Percentiles rank a stretch among this genome's conserved stretches.
These are phyloP conservation scores for Ptilorrhoa leucosticta DNA, from an alignment of 2,113 vertebrate species.

Conservation along the genomic window DNA sequence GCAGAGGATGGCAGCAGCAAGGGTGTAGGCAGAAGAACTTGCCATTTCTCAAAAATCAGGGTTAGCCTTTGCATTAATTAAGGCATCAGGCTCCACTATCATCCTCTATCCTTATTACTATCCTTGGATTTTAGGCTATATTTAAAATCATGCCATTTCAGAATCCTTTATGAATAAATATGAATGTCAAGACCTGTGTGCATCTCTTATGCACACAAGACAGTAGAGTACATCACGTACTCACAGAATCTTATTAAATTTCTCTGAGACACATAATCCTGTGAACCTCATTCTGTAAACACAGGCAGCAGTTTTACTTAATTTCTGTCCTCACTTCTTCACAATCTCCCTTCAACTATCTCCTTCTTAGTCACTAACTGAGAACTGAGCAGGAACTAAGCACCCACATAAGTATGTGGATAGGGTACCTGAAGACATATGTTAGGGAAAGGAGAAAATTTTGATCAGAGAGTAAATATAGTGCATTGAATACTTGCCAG, in stretches of 20 bases:
- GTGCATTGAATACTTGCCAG: background rate
- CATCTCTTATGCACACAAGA: constrained; percentile 39
- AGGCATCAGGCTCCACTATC: constrained; percentile 14
- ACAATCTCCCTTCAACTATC: background rate
- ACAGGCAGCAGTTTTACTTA: constrained; percentile 15
- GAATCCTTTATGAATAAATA: constrained; percentile 56
- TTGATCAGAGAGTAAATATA: background rate
- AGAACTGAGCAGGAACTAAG: background rate
- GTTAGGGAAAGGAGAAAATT: background rate
- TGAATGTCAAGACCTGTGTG: constrained; percentile 56
- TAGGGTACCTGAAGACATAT: background rate
- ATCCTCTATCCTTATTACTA: constrained; percentile 30
- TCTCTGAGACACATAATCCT: constrained; percentile 50
- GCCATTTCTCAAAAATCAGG: constrained; percentile 1
- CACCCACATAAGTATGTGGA: background rate
- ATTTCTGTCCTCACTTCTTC: background rate
- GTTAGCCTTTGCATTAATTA: constrained; percentile 48
- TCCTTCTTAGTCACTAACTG: background rate
- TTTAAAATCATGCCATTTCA: constrained; percentile 49
- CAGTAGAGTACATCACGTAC: constrained; percentile 33
- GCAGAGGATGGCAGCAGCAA: constrained; percentile 5
- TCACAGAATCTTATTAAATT: constrained; percentile 54
- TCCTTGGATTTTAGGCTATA: constrained; percentile 44
- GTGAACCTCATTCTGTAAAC: constrained; percentile 51
- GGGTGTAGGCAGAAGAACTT: constrained; percentile 29